Conservation (phyloP, 1,140 invertebrate genomes). For the Caenorhabditis remanei region DNA sequence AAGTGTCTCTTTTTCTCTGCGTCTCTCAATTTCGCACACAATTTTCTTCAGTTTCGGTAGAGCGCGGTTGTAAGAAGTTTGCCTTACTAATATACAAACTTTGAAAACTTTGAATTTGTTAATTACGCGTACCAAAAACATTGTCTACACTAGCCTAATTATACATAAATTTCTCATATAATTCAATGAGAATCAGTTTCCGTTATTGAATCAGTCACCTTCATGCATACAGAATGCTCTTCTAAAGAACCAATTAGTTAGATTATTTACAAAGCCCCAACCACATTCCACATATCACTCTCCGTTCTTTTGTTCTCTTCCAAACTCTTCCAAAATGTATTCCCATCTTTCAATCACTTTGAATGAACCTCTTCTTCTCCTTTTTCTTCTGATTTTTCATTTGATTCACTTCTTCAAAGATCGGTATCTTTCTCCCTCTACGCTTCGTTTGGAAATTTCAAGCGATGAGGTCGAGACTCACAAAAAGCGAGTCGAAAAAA, state of each 20-base stretch:
- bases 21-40: too few relatives aligned
- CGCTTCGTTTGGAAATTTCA: slow-evolving; percentile 26
- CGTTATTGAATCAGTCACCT: not conserved
- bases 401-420: slow-evolving; percentile 20
- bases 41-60: too few relatives aligned
- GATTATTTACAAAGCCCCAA: not conserved
- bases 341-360: slow-evolving; percentile 34
- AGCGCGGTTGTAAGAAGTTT: too few relatives aligned
- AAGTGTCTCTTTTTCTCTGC: too few relatives aligned
- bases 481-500: slow-evolving; percentile 52
- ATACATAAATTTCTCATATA: too few relatives aligned
- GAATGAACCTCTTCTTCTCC: slow-evolving; percentile 22
- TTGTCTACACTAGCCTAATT: too few relatives aligned
- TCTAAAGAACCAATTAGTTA: not conserved
- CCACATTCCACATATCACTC: not conserved
- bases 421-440: slow-evolving; percentile 23
- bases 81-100: too few relatives aligned
- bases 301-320: not conserved
- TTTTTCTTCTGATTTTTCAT: slow-evolving; percentile 31
- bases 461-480: slow-evolving; percentile 48
- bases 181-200: not conserved
- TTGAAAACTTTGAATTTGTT: too few relatives aligned
- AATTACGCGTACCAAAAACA: too few relatives aligned
- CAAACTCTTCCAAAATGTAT: not conserved
- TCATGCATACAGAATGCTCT: not conserved